Base-by-base conservation (phyloP, 1,140 invertebrate genomes). In the Penaeus chinensis region DNA sequence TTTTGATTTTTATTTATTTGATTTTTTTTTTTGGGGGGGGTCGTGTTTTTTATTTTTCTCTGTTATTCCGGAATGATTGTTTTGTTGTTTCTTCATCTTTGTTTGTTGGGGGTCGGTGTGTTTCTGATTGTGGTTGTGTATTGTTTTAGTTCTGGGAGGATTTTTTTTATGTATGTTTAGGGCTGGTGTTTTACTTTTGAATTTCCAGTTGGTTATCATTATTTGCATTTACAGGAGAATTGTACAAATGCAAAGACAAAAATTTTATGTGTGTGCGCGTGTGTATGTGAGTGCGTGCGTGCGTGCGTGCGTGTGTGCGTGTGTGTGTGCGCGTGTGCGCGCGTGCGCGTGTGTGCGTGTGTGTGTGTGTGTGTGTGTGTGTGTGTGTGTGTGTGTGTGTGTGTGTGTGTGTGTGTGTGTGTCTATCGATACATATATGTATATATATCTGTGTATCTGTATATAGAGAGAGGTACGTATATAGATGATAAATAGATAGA, bases 321-420 rank as follows among this genome's bases (percentile, higher is more conserved):
- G n/a, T 71, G n/a, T 71, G n/a, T 71, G n/a, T 71, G n/a, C 24
- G n/a, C 24, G n/a, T 71, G n/a, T 71, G 37, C 24, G 37, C 24
- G 37, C 24, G 37, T 71, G 13, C 24, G 37, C 24, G 37, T 71
- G 37, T 71, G 37, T 71, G 37, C 27, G 37, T 71, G 37, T 71
- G 37, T 32, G 37, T 32, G 37, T 32, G 37, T 32, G 37, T 74
- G 27, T 74, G 24, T 74, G 24, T 74, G 37, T 74, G 37, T 74
- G 37, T 71, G 37, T 71, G 37, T 71, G 37, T 71, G 37, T 71
- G 13, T 71, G 37, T 71, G 37, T 71, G 37, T 71, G 37, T 71
- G 37, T 71, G n/a, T 71, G n/a, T 71, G n/a, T 71, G n/a, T 71
- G n/a, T 71, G n/a, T 71, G n/a, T 71, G n/a, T 71, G n/a, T 71